A percentile compares a stretch with the other conserved stretches of the same genome.
Conservation (phyloP, 2,113 vertebrate genomes). For the Bombycilla garrulus region DNA sequence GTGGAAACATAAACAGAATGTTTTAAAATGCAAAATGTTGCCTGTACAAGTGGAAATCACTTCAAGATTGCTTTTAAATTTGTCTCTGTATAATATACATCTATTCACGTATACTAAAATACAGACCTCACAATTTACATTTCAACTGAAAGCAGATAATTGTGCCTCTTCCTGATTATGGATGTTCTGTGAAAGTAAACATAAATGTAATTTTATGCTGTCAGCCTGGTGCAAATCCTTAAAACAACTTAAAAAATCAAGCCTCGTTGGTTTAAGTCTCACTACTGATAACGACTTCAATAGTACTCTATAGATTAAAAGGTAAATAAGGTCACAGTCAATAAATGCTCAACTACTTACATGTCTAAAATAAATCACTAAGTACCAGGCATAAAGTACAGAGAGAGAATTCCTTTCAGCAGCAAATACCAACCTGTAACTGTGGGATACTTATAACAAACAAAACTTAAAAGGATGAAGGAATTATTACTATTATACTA, state of each 20-base stretch:
- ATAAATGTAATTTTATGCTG: not conserved
- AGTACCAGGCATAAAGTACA: not conserved
- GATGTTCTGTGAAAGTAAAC: not conserved
- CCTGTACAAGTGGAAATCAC: not conserved
- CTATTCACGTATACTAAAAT: not conserved
- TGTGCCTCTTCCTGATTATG: not conserved
- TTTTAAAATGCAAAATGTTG: not conserved
- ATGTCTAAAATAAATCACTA: not conserved
- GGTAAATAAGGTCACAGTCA: not conserved
- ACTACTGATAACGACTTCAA: not conserved
- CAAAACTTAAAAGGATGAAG: not conserved
- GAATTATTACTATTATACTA: not conserved
- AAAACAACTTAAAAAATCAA: not conserved
- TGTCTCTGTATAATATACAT: not conserved
- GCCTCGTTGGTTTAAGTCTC: not conserved
- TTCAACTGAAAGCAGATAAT: not conserved
- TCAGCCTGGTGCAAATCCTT: not conserved
- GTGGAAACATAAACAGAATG: not conserved
- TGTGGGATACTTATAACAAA: accelerated
- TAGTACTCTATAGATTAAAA: not conserved
- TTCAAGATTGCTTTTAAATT: not conserved
- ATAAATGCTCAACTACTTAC: not conserved
- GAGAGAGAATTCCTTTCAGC: not conserved
- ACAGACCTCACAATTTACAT: not conserved
- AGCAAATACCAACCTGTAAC: not conserved